Conservation (phyloP, 2,797 vertebrate species). For the Acanthornis magna region DNA sequence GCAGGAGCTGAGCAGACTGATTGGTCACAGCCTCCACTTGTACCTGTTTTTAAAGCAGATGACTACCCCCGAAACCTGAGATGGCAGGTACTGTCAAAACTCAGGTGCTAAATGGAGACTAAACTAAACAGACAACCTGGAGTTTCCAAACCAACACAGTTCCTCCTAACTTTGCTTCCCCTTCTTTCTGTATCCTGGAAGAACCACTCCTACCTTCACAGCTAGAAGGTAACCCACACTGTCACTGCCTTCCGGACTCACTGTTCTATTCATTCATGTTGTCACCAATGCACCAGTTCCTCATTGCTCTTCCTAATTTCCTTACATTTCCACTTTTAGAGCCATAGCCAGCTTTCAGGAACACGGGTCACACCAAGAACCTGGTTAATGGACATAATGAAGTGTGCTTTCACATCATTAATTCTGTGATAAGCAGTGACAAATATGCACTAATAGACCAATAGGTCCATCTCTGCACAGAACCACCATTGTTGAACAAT, state of each 20-base stretch:
- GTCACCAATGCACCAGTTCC: not conserved
- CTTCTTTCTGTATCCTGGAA: not conserved
- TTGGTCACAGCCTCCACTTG: not conserved
- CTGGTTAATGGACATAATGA: not conserved
- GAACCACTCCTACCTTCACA: not conserved
- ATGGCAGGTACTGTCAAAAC: not conserved
- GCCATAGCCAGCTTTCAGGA: not conserved
- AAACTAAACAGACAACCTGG: not conserved
- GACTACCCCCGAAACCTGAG: not conserved
- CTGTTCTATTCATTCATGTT: accelerated
- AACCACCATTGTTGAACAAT: not conserved
- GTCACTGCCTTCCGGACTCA: not conserved
- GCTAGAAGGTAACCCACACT: not conserved
- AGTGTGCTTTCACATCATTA: not conserved
- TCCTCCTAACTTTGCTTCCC: not conserved
- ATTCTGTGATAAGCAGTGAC: not conserved
- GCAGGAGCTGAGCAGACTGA: not conserved
- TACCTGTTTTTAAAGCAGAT: not conserved
- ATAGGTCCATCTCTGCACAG: not conserved
- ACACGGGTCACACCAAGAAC: not conserved
- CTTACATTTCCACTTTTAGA: not conserved
- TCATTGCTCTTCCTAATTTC: not conserved
- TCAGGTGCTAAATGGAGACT: not conserved
- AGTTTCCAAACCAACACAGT: not conserved
- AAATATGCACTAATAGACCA: not conserved